Evolutionary conservation across 92 coral and sea anemone genomes (phyloP), one percentile per base, ranked within the genome.

Genomic region (Scolanthus callimorphus): DNA sequence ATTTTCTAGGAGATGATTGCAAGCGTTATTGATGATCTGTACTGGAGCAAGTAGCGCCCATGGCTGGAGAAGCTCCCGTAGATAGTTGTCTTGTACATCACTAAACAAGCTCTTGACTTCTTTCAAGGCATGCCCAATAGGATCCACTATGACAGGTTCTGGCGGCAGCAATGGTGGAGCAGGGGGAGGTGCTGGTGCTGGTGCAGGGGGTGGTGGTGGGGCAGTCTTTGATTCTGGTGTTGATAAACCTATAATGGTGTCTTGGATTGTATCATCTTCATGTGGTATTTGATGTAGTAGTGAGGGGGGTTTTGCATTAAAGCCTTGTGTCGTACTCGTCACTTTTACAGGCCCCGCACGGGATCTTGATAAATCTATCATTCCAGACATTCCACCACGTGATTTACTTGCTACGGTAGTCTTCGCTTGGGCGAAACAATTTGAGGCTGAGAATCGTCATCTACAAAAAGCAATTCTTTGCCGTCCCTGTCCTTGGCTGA

Each of bases 1-100:
- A 13, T 65, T 73, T 57, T 90, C 95, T 55, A 90, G 23, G 8
- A 90, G 62, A 21, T 64, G 51, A 51, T 86, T 65, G 17, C 89
- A 86, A 11, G 73, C 89, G 30, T 75, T 55, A 57, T 78, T 65
- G 2, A 89, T 27, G 4, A 83, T 77, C 23, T 27, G 52, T 2
- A 11, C 34, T 1, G 23, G 30, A 17, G 77, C 74, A 47, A 77
- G 29, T 17, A 21, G 50, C 12, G 73, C 51, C 78, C 85, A 89
- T 23, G 58, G 70, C 4, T 48, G 60, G 1, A 73, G 59, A 24
- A 83, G 49, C 4, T 63, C 59, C 55, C 64, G 61, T 3, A 91
- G 82, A 52, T 66, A 80, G 29, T 62, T 63, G 15, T 73, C 76
- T 26, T 88, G 79, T 19, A 80, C 88, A 43, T 83, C 82, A 2